Evolutionary conservation across 1,140 invertebrate genomes (phyloP), one percentile per base, ranked within the genome.

Genomic region (Scaptomyza pallida): DNA sequence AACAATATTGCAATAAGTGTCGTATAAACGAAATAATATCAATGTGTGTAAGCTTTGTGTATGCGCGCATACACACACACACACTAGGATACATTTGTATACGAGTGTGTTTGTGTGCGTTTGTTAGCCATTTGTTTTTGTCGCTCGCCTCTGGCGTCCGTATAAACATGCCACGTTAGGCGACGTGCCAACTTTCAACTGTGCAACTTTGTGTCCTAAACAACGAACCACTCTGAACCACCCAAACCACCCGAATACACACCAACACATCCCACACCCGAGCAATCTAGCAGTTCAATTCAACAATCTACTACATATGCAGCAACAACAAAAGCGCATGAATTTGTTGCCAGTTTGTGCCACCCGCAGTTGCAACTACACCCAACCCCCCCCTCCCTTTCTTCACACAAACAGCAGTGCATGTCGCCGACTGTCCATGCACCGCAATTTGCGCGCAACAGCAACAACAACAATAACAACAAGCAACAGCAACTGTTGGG

Each of bases 131-230:
- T 61, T 69, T 73, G 71, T 62, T 73, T 67, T 73, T 73, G 71
- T 61, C 64, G 64, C 64, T 69, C 52, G 71, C 65, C 63, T 61
- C 65, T 62, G 65, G 56, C 57, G 50, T 40, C 68, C 70, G 48
- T 74, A 85, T 86, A 77, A 85, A 86, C 80, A 85, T 68, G 77
- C 74, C 77, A 85, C 80, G 79, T 86, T 85, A 81, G 75, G 82
- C 71, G 69, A 88, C 81, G 81, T 88, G 81, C 82, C 81, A 83
- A 83, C 75, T 83, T 83, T 63, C 79, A 83, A 30, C 26, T 85
- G 79, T 83, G 75, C 72, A 70, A 72, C 64, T 59, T 65, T 15
- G 45, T 45, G 15, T 26, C 68, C 68, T 71, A 71, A 71, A 57
- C 68, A 71, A 64, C 44, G 35, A 23, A 33, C n/a, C 9, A 54